Evolutionary conservation across 2,113 vertebrate genomes (phyloP), one percentile per base, ranked within the genome.

Genomic region (Chitala chitala): DNA sequence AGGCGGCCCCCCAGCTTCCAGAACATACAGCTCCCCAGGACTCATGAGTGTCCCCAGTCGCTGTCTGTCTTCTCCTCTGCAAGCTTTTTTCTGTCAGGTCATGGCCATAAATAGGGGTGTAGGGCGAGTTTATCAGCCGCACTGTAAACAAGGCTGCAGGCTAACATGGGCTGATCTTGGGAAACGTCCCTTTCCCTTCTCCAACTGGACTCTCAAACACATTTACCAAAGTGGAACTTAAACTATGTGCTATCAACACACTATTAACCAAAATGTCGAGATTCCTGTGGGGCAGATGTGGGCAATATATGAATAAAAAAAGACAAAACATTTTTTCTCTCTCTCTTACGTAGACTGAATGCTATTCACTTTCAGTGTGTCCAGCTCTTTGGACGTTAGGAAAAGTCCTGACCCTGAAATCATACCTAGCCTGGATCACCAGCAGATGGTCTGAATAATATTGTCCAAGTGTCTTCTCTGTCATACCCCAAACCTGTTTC

Each of bases 271-370:
- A 24, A 44, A n/a, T 40, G 53, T 22, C 36, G 12, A 26, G 69
- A 22, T 56, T n/a, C 69, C 36, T 53, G 69, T 56, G 48, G 20
- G 31, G 61, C 61, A 40, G 61, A 40, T 15, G 31, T 64, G 61
- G 61, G 53, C 59, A 10, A 71, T 54, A 69, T 78, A 76, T 63
- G 77, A 76, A 66, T 59, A 69, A 61, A n/a, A 44, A 50, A 42
- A 33, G 73, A 71, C 69, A 73, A 63, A 56, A 51, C 59, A 33
- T 51, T 74, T n/a, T 59, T 72, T 75, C 70, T 61, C 51, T 24
- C 24, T 13, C 50, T 48, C 46, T 65, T 50, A n/a, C n/a, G n/a
- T n/a, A 75, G 59, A 71, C 69, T 74, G 73, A 54, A 71, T 65
- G 42, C 59, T 59, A 38, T 48, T 46, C 38, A 26, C 24, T n/a